Base-by-base conservation (phyloP, 2,888 invertebrate species). In the Melikaiella ostensackeni region DNA sequence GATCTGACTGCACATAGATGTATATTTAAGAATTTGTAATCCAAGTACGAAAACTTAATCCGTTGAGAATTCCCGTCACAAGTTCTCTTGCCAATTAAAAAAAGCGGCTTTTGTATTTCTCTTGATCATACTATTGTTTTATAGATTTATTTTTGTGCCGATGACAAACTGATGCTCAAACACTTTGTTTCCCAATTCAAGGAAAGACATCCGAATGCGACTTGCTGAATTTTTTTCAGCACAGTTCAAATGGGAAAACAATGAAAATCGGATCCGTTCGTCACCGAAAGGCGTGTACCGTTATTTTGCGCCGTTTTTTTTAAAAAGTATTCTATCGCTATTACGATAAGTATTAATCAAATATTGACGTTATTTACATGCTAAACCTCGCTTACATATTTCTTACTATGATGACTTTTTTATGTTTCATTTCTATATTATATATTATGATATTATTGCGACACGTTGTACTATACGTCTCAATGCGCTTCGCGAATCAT, bases 391-490 rank as follows among this genome's bases (percentile, higher is more conserved):
- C 63, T 63, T 63, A n/a, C n/a, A 63, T 63, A 63, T 24, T 64
- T 42, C 27, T 64, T 64, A 64, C 64, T 64, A 42, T 38, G 27
- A 42, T 38, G 64, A 42, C 5, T 64, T 42, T 42, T 64, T 16
- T 64, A 64, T 70, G 70, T 70, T 70, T 55, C 30, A 33, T 70
- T 35, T 11, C 35, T 63, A 63, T 63, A 62, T 62, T 59, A 62
- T 35, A 35, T 63, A 63, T 63, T 63, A 63, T 63, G 33, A 63
- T 63, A 63, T 63, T 63, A 63, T 63, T 63, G 63, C 35, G 63
- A 85, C 84, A 83, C 83, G 82, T 85, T 88, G 87, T 88, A 88
- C 83, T 85, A 87, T 87, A 88, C 79, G 85, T 78, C 64, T 76
- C 75, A 75, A 63, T 75, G 57, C 57, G 77, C 78, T 74, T 76